phyloP scores from a whole-genome alignment of 2,113 vertebrate genomes.

The Lophius piscatorius region DNA sequence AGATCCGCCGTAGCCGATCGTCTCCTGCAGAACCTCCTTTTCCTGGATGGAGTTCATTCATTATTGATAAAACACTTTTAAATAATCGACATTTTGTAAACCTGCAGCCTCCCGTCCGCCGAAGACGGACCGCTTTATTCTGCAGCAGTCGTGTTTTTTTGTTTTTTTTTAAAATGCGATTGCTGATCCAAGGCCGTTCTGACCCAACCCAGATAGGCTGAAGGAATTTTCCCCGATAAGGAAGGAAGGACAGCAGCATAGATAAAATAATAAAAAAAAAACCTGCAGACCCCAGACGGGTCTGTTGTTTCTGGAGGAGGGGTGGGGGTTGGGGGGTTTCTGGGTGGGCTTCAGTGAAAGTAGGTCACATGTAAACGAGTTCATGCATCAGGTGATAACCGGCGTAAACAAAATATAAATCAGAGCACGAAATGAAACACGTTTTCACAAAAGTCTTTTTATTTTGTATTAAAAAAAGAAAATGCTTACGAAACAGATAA shows the following conservation, averaged over 20 bases:
- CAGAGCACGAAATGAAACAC: constrained; percentile 2
- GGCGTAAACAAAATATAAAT: too few relatives aligned
- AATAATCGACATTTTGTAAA: constrained; percentile 25
- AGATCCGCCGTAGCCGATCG: too few relatives aligned
- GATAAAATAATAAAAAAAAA: constrained; percentile 23
- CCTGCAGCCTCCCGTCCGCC: constrained; percentile 10
- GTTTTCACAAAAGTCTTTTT: constrained; percentile 32
- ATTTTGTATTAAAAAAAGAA: constrained; percentile 31
- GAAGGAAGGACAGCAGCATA: constrained; percentile 42
- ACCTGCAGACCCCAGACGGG: neutral
- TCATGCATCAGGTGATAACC: too few relatives aligned
- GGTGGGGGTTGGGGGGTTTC: neutral
- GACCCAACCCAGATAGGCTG: constrained; percentile 11
- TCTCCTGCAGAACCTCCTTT: too few relatives aligned
- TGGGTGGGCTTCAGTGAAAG: neutral
- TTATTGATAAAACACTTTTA: too few relatives aligned
- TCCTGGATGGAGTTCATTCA: too few relatives aligned
- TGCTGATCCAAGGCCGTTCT: constrained; percentile 24
- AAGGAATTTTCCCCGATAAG: constrained; percentile 49
- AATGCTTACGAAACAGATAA: constrained; percentile 2
- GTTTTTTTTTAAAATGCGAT: too few relatives aligned
- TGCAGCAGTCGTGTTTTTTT: neutral
- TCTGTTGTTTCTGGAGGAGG: neutral
- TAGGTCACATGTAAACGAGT: neutral
- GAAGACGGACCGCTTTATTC: too few relatives aligned